Evolutionary conservation across 2,888 invertebrate genomes (phyloP).

Genomic region (Brachycybe producta): DNA sequence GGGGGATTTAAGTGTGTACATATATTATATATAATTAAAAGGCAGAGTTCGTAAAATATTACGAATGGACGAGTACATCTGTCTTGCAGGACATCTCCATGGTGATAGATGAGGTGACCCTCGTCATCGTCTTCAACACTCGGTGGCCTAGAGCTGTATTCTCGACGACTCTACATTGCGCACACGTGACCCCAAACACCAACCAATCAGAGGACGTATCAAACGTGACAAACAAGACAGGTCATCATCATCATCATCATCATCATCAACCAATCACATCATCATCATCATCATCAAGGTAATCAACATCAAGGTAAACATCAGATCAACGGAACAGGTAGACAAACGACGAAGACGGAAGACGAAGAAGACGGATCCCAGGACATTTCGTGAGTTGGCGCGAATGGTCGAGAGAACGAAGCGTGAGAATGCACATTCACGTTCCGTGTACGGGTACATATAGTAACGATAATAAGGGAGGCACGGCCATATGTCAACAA

Average conservation of each 20-base stretch:
- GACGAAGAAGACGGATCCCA: neutral
- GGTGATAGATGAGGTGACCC: constrained; percentile 98
- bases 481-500: constrained; percentile 21
- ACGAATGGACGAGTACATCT: constrained; percentile 72
- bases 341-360: constrained; percentile 2
- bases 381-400: neutral
- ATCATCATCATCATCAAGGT: constrained; percentile 16
- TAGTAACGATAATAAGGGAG: constrained; percentile 22
- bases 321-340: constrained; percentile 1
- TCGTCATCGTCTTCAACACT: constrained; percentile 98
- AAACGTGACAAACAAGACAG: constrained; percentile 8
- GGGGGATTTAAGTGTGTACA: no score
- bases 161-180: constrained; percentile 21
- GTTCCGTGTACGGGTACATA: constrained; percentile 18
- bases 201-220: constrained; percentile 7
- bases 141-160: constrained; percentile 72
- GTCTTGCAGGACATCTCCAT: constrained; percentile 97
- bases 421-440: constrained; percentile 19
- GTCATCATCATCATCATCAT: constrained; percentile 11
- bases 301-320: neutral
- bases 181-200: constrained; percentile 7
- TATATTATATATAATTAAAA: constrained; percentile 6
- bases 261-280: constrained; percentile 4
- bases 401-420: constrained; percentile 17
- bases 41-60: constrained; percentile 33